Percentiles rank a stretch among this genome's conserved stretches.
Evolutionary conservation across 2,888 invertebrate species (phyloP).

Genomic region (Chymomyza procnemis): DNA sequence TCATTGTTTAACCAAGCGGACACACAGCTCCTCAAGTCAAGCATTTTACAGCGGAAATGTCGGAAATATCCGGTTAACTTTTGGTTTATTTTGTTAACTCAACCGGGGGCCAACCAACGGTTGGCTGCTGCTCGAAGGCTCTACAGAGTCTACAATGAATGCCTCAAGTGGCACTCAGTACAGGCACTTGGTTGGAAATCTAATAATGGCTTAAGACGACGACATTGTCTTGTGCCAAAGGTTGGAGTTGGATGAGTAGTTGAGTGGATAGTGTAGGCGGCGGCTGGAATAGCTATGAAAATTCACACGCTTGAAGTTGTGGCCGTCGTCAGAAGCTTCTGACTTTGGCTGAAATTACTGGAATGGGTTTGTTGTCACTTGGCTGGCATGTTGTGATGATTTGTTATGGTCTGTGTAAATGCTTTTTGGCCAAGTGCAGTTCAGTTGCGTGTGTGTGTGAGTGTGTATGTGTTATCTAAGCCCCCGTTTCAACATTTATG

Average conservation of each 20-base stretch:
- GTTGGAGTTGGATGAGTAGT: slow-evolving; percentile 53
- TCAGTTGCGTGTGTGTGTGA: too few relatives aligned
- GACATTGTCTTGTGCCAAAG: slow-evolving; percentile 35
- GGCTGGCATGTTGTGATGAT: slow-evolving; percentile 34
- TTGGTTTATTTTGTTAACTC: neutral
- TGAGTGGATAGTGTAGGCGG: neutral
- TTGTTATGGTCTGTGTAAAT: slow-evolving; percentile 39
- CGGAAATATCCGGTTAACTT: neutral
- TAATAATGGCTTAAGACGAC: slow-evolving; percentile 59
- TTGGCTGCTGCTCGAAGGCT: neutral
- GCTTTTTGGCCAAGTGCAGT: slow-evolving; percentile 15
- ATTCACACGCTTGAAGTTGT: neutral
- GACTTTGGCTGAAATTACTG: neutral
- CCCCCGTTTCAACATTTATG: slow-evolving; percentile 45
- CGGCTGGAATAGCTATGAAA: neutral
- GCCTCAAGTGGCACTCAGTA: slow-evolving; percentile 1
- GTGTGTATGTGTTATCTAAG: slow-evolving; percentile 16
- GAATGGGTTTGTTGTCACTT: neutral
- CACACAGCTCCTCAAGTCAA: neutral
- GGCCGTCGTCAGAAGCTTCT: neutral
- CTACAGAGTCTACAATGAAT: slow-evolving; percentile 6
- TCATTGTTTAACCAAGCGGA: neutral
- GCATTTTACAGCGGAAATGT: neutral
- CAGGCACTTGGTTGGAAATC: slow-evolving; percentile 58
- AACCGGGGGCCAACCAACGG: neutral